Conservation (phyloP, 37 sponge, comb jelly and placozoan genomes). For the Eunapius fragilis region DNA sequence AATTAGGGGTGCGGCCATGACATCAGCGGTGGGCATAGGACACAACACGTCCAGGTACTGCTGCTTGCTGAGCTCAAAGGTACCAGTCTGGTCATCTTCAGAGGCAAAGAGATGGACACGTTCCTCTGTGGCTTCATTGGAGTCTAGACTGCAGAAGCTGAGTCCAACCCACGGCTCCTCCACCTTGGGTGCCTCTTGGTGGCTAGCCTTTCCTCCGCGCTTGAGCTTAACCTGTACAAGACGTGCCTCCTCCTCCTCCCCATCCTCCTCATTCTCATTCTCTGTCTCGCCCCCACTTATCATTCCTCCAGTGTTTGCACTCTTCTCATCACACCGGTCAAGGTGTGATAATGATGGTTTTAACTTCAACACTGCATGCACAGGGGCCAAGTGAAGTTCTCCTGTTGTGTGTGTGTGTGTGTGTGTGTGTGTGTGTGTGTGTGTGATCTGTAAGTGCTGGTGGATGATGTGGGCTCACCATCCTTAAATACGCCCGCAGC, state of each 20-base stretch:
- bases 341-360: conserved; percentile 54
- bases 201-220: conserved; percentile 1
- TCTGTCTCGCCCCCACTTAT: conserved; percentile 23
- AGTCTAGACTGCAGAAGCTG: conserved; percentile 6
- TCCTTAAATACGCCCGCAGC: conserved; percentile 61
- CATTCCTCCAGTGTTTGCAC: neutral
- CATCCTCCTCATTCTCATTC: conserved; percentile 50
- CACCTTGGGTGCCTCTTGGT: neutral
- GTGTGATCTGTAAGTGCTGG: no score
- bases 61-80: conserved; percentile 4
- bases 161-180: conserved; percentile 8
- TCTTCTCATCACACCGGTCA: conserved; percentile 38
- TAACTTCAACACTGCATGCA: conserved; percentile 56
- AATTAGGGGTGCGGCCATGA: neutral
- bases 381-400: conserved; percentile 78
- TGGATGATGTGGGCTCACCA: conserved; percentile 50
- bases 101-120: conserved; percentile 46
- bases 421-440: no score
- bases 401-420: conserved; percentile 29
- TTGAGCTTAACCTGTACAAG: conserved; percentile 58
- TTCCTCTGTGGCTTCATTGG: conserved; percentile 49
- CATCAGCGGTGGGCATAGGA: neutral
- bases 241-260: conserved; percentile 77
- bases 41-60: conserved; percentile 47
- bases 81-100: conserved; percentile 12